phyloP scores from a whole-genome alignment of 2,888 invertebrate species.

The Eristalis intricaria region DNA sequence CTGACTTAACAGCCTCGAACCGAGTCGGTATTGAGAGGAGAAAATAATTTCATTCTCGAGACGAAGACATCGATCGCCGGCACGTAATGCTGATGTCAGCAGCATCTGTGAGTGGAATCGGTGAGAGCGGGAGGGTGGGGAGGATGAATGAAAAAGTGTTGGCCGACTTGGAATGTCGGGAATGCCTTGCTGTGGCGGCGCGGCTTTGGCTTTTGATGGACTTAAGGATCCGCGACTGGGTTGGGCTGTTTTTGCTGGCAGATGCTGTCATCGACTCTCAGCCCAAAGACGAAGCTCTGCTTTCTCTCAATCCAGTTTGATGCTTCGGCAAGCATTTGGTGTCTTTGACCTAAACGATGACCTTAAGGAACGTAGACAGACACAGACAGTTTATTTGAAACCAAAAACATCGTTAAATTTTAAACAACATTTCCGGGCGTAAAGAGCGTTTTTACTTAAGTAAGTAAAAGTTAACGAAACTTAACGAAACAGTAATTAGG shows the following conservation, averaged over 20 bases:
- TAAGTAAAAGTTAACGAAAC: no score
- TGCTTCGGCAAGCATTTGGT: no score
- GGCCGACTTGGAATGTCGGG: neutral
- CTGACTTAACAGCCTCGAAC: neutral
- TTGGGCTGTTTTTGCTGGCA: neutral
- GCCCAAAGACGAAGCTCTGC: neutral
- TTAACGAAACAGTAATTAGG: no score
- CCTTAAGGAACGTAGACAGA: no score
- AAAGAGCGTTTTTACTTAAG: no score
- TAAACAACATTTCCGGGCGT: no score
- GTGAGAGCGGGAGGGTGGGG: neutral
- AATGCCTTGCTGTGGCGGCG: neutral
- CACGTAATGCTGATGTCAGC: conserved; percentile 61
- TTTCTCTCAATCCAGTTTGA: no score
- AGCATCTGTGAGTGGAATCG: neutral
- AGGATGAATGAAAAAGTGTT: neutral
- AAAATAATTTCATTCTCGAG: conserved; percentile 5
- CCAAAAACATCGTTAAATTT: no score
- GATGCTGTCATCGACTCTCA: neutral
- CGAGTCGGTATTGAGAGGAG: neutral
- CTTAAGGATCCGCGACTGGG: neutral
- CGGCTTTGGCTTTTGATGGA: neutral
- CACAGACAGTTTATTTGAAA: no score
- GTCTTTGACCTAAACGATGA: no score
- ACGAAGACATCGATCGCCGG: conserved; percentile 13